Conservation (phyloP, 2,113 vertebrate genomes). For the Oncorhynchus gorbuscha region DNA sequence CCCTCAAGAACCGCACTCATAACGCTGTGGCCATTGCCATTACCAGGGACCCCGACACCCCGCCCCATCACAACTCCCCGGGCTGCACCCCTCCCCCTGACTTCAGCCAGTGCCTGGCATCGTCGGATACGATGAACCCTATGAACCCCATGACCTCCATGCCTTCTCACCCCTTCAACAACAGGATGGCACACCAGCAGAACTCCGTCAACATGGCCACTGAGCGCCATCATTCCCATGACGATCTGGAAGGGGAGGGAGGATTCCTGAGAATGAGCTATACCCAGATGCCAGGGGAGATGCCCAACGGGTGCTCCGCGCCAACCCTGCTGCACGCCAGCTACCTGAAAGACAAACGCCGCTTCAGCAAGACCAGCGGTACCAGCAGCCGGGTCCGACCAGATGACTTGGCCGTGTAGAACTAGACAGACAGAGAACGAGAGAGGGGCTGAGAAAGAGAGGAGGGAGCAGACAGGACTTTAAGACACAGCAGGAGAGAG, state of each 20-base stretch:
- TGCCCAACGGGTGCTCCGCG: constrained; percentile 58
- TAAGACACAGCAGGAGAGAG: too few relatives aligned
- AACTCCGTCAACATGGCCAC: constrained; percentile 88
- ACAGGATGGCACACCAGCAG: constrained; percentile 86
- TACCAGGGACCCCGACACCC: constrained; percentile 59
- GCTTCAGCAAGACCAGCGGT: constrained; percentile 86
- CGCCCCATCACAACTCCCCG: constrained; percentile 40
- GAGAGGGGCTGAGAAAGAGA: not conserved
- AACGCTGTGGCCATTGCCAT: constrained; percentile 24
- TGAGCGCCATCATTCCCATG: constrained; percentile 76
- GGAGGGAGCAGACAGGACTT: too few relatives aligned
- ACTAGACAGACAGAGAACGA: not conserved
- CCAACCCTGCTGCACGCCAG: constrained; percentile 60
- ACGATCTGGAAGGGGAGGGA: constrained; percentile 68
- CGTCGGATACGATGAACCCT: constrained; percentile 41
- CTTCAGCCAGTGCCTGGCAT: constrained; percentile 84
- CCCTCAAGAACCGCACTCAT: constrained; percentile 38
- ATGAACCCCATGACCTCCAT: constrained; percentile 52
- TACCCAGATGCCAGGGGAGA: constrained; percentile 58
- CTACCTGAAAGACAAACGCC: constrained; percentile 82
- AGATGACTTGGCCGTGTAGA: constrained; percentile 87
- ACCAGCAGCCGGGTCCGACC: constrained; percentile 84
- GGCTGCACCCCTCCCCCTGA: constrained; percentile 87
- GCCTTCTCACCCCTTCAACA: constrained; percentile 83
- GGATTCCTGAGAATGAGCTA: constrained; percentile 83